Conservation (phyloP, 2,797 vertebrate genomes). For the Rousettus madagascariensis region DNA sequence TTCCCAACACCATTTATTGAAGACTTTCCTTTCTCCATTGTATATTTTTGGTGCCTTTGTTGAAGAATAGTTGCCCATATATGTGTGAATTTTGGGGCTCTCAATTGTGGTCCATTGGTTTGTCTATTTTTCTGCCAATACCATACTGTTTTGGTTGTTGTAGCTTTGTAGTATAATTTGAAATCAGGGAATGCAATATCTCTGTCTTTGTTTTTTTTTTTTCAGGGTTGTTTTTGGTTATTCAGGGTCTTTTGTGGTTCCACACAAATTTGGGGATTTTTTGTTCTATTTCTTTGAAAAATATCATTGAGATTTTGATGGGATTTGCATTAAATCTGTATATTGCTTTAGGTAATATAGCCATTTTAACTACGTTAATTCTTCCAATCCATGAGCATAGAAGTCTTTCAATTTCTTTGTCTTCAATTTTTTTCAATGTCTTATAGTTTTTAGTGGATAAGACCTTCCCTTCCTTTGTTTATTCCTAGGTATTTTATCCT, state of each 20-base stretch:
- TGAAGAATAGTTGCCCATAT: background rate
- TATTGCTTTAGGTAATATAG: background rate
- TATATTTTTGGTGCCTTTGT: background rate
- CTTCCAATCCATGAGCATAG: background rate
- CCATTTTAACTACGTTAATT: background rate
- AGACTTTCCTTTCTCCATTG: background rate
- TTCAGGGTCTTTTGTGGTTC: background rate
- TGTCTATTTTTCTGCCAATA: background rate
- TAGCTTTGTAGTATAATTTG: background rate
- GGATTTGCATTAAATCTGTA: background rate
- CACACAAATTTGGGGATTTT: background rate
- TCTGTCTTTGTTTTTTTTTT: background rate
- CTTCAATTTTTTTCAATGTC: background rate
- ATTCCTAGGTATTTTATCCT: background rate
- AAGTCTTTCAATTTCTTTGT: background rate
- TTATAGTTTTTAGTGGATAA: background rate
- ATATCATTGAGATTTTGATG: background rate
- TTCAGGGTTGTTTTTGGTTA: background rate
- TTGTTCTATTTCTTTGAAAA: background rate
- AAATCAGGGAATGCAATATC: background rate
- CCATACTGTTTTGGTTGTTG: background rate
- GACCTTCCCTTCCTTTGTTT: background rate
- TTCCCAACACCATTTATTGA: background rate
- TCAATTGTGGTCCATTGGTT: background rate
- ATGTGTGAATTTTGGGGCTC: background rate